Evolutionary conservation across 2,888 invertebrate genomes (phyloP), one percentile per base, ranked within the genome.

Genomic region (Agriopis marginaria): DNA sequence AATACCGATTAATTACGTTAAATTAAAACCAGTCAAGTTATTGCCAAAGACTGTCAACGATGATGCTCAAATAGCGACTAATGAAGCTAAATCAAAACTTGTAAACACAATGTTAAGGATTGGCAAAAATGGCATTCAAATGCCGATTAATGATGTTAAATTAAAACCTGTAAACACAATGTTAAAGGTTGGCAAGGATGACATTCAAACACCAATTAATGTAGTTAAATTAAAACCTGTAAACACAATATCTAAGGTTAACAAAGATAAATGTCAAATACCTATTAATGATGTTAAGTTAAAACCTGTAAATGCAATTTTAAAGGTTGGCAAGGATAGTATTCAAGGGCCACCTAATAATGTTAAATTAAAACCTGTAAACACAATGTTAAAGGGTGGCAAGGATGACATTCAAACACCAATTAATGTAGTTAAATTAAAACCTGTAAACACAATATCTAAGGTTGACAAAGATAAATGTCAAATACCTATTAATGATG

Each of bases 161-260:
- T 51, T 51, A 51, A 49, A 49, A n/a, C 49, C 49, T n/a, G n/a
- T n/a, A 49, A 49, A n/a, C 7, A n/a, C n/a, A 49, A 49, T 7
- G 4, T n/a, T 0, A 49, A 49, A n/a, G 4, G 6, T 11, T 23
- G 5, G 10, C 11, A 32, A 51, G 1, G 11, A 51, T 51, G 3
- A 17, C 0, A 10, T 17, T 51, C 23, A 23, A 51, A 9, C 5
- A 23, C 4, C 51, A 3, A 3, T 11, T 23, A 10, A 51, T 32
- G 11, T 17, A 17, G 51, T 51, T 51, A 51, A 51, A 51, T 23
- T 51, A 32, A 23, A 32, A 32, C 23, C 23, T 32, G 32, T 51
- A 9, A 49, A 45, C 17, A 2, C 17, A 23, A 23, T 23, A n/a
- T 3, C 47, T n/a, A 47, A 12, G n/a, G 10, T 10, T 51, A 4